Evolutionary conservation across 1,140 invertebrate species (phyloP), one percentile per base, ranked within the genome.

Genomic region (Ridgeia piscesae): DNA sequence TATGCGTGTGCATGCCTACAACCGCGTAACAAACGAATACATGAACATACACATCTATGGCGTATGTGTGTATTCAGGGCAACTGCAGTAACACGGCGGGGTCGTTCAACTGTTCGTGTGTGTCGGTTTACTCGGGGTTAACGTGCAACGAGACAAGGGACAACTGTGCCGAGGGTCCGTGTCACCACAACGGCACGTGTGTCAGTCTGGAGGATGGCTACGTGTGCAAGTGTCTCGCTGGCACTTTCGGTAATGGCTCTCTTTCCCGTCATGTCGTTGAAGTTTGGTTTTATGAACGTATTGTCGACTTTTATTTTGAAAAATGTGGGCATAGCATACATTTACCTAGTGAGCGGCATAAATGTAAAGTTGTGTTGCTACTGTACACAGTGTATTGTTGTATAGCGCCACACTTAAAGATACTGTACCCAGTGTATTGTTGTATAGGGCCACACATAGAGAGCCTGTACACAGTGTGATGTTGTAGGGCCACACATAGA

Each of bases 181-280:
- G 58, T 21, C 58, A 21, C 58, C 11, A 33, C 34, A 90, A 90
- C 89, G 35, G 89, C 89, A 90, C 89, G 89, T 90, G 89, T 42
- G 35, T 90, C 89, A 90, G 17, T 90, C 34, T 42, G 33, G 4
- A 9, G 94, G 98, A 99, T 0, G 98, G 97, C 94, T 96, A 97
- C 93, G 97, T 98, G 14, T 99, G 99, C 95, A 98, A 98, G 14
- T 99, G 99, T 95, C 98, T 98, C 97, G 98, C 95, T 50, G 95
- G 95, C 58, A 77, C 58, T 21, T 77, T 77, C 58, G 58, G 58
- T 77, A 77, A 77, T 31, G 6, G 11, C 6, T 77, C 2, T 77
- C 58, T 2, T 77, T 77, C 2, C 58, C 58, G 2, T 21, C 6
- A 77, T n/a, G n/a, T n/a, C n/a, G n/a, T n/a, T n/a, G n/a, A n/a